Percentiles rank a stretch among this genome's conserved stretches.
Conservation (phyloP, 2,888 invertebrate species). For the Hydropsyche betteni region DNA sequence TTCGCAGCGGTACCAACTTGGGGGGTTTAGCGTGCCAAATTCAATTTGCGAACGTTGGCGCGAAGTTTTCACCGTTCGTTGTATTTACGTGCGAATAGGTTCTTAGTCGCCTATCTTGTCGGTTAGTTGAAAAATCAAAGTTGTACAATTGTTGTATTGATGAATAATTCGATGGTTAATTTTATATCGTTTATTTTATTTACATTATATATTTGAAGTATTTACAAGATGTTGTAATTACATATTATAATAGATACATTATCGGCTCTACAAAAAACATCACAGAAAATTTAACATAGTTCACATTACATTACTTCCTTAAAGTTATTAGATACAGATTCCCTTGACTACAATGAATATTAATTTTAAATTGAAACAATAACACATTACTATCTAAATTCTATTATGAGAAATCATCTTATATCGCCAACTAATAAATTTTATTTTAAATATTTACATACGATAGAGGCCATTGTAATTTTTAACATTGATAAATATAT, state of each 20-base stretch:
- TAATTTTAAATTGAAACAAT: not conserved
- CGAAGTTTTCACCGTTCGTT: too few species aligned
- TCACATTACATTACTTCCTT: not conserved
- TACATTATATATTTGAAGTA: constrained; percentile 5
- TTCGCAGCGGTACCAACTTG: too few species aligned
- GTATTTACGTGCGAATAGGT: too few species aligned
- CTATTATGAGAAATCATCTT: not conserved
- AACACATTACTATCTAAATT: not conserved
- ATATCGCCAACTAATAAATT: not conserved
- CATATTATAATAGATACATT: not conserved
- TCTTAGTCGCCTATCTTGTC: too few species aligned
- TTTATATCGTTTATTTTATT: constrained; percentile 8
- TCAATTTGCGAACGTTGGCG: not conserved
- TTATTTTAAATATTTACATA: constrained; percentile 10
- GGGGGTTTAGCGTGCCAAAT: not conserved
- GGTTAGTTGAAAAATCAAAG: too few species aligned
- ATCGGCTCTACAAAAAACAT: constrained; percentile 18
- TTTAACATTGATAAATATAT: constrained; percentile 22
- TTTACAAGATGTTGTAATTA: constrained; percentile 13
- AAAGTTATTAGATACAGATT: not conserved
- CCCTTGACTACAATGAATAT: constrained; percentile 12
- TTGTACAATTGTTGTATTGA: too few species aligned
- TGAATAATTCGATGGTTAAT: too few species aligned
- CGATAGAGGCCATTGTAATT: constrained; percentile 8
- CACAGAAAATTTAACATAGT: constrained; percentile 25